Evolutionary conservation across 2,797 vertebrate species (phyloP), one percentile per base, ranked within the genome.

Genomic region (Pantherophis alleghaniensis): DNA sequence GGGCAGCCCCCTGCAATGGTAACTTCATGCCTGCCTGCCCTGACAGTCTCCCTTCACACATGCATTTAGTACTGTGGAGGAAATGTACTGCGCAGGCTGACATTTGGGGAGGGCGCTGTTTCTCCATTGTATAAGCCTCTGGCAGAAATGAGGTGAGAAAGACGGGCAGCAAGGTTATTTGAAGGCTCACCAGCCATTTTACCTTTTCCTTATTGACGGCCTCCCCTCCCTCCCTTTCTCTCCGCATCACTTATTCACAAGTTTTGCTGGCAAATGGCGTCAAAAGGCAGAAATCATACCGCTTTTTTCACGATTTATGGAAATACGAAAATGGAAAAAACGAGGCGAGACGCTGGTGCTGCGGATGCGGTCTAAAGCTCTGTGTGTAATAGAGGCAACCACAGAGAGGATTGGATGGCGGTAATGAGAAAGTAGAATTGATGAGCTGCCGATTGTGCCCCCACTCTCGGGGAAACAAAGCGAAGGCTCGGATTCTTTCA

Each of bases 151-250:
- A 37, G 47, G 55, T 6, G 37, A 14, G 86, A n/a, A 14, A 89
- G 83, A 63, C 87, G 86, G 90, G 74, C 92, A 51, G 94, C 69
- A 87, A 86, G 91, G 93, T 94, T 93, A 93, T 92, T 92, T 93
- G 96, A 95, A 95, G 94, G 94, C 86, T 96, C 94, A 94, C 95
- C 96, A 95, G 96, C 96, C 96, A 96, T 96, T 96, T 96, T 96
- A 94, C 95, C 93, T 96, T 95, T 93, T 89, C 93, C 91, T 95
- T 91, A 90, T 55, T 94, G 95, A 94, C 42, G 47, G 83, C 53
- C 28, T 74, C 10, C 42, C 22, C 42, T n/a, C 89, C 10, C 94
- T 96, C 92, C 89, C 66, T 90, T 16, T 86, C 87, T 60, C 91
- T 93, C 90, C 66, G 86, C 91, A 93, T 97, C 95, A 94, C 94